Evolutionary conservation across 2,797 vertebrate genomes (phyloP), one percentile per base, ranked within the genome.

Genomic region (Enteromius unitaeniatus): DNA sequence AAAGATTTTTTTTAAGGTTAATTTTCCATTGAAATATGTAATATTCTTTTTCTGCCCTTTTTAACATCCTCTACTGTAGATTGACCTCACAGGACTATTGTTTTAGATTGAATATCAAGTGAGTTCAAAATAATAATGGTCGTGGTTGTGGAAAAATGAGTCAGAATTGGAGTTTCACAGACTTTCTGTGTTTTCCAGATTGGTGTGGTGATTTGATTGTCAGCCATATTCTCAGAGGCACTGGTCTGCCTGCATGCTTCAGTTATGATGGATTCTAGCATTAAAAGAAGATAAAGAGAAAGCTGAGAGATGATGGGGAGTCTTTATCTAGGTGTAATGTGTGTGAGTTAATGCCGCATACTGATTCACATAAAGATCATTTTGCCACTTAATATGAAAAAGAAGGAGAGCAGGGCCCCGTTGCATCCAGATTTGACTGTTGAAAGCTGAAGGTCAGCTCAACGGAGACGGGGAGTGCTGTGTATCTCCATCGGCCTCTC

Each of bases 251-350:
- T 26, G 31, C 31, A 45, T n/a, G 13, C 40, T 78, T 23, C 4
- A 74, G 21, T 72, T 53, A 26, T 65, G 9, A 58, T 26, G 53
- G 40, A 83, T 83, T 85, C 79, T 49, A 40, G 47, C 78, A 65
- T 76, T 65, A 73, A 47, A 85, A 74, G 17, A 83, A 80, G 84
- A 80, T 84, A 70, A 78, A 72, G 85, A 79, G 58, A 70, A 51
- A 21, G 53, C 70, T 47, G 60, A 85, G 79, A 47, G 3, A n/a
- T 67, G 60, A 26, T n/a, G 76, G 73, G 40, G 68, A 45, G 37
- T 85, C 76, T 88, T 79, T 82, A 79, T 86, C 79, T 86, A 53
- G 34, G 40, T 53, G 34, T 83, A 86, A 85, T 81, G 75, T 79
- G 84, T 85, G 73, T 85, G 55, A 83, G 79, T 86, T 70, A 87